Base-by-base conservation (phyloP, 2,113 vertebrate species). In the Neotoma lepida region DNA sequence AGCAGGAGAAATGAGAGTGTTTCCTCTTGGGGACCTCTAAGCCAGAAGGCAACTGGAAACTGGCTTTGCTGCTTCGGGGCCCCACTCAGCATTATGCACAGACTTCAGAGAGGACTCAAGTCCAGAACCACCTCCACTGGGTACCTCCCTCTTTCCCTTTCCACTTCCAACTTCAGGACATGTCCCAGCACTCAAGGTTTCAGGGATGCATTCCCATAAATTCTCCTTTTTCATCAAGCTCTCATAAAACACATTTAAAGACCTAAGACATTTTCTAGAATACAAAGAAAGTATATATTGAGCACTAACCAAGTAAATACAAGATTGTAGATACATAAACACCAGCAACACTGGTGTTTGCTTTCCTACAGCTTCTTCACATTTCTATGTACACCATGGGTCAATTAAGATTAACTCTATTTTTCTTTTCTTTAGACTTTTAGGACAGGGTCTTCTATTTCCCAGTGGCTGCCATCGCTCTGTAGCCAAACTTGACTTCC, bases 211-310 rank as follows among this genome's bases (percentile, higher is more conserved):
- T 94, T 64, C 17, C 71, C 70, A 91, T 64, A 82, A 70, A 86
- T 12, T 73, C 22, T 82, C 3, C 39, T 84, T 94, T 88, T 51
- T 82, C 51, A 88, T 41, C 56, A 94, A 92, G 15, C 44, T 85
- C 87, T 76, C 63, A 46, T 64, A 90, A 92, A 90, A 94, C 39
- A 68, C 66, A 13, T 78, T 35, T 92, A 70, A 96, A 89, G 9
- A 76, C 58, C 56, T 76, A 51, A 54, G 78, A 76, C 12, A 76
- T 54, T 51, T 39, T 51, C n/a, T 61, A 78, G 41, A 94, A 77
- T 71, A 70, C 66, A 71, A 71, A 71, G 30, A 9, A 39, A 73
- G 70, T 73, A 41, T 73, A 44, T 81, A 41, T 7, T 51, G 28
- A 77, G 17, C 30, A 77, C 46, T 77, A 51, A 77, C 14, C 41